phyloP scores from a whole-genome alignment of 2,888 invertebrate species.

The Keiferia lycopersicella region DNA sequence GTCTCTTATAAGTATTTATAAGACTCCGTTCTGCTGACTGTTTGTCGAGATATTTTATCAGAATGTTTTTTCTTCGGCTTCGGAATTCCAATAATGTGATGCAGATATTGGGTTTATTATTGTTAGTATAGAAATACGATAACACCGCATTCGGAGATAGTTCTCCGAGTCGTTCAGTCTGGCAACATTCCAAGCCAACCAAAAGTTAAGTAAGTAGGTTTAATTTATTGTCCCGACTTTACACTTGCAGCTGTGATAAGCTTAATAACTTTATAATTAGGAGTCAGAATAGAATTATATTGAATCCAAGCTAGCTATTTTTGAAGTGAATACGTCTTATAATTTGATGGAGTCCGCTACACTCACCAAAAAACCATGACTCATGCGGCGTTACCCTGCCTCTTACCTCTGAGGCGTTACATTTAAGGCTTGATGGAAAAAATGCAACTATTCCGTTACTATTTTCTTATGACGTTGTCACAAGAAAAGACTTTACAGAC shows the following conservation, averaged over 20 bases:
- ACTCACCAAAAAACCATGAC: too few relatives aligned
- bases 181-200: slow-evolving; percentile 40
- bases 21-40: slow-evolving; percentile 21
- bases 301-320: too few relatives aligned
- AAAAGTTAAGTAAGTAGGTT: slow-evolving; percentile 29
- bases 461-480: too few relatives aligned
- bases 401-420: too few relatives aligned
- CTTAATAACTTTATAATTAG: not conserved
- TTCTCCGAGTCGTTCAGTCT: slow-evolving; percentile 40
- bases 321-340: too few relatives aligned
- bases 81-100: slow-evolving; percentile 19
- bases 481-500: too few relatives aligned
- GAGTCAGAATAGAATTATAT: not conserved
- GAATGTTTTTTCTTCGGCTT: slow-evolving; percentile 23
- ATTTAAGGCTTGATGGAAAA: too few relatives aligned
- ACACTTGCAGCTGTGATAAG: slow-evolving; percentile 19
- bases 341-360: too few relatives aligned
- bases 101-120: slow-evolving; percentile 21
- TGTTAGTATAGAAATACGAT: slow-evolving; percentile 24
- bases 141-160: slow-evolving; percentile 36
- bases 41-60: slow-evolving; percentile 22
- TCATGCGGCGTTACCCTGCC: too few relatives aligned
- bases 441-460: too few relatives aligned
- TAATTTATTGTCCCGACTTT: slow-evolving; percentile 36
- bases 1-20: slow-evolving; percentile 26